phyloP scores from a whole-genome alignment of 2,113 vertebrate genomes.

The Ivindomyrus marchei region DNA sequence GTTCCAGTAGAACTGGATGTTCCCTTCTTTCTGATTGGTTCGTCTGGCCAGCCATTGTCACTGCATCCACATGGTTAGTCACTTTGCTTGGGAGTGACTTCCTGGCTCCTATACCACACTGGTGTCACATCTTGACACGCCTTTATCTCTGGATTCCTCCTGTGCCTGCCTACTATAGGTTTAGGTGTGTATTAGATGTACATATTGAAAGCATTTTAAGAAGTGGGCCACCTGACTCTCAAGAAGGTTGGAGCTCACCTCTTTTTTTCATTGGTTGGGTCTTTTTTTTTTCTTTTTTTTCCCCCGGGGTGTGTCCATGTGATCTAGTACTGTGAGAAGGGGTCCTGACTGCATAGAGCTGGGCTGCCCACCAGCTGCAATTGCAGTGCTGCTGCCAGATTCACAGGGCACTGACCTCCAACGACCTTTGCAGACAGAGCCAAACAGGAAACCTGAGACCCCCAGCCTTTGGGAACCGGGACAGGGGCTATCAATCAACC shows the following conservation, averaged over 20 bases:
- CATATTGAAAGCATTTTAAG: background rate
- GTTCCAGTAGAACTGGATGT: background rate
- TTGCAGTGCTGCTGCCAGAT: background rate
- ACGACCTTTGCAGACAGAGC: background rate
- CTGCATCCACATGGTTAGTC: background rate
- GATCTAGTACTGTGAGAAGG: background rate
- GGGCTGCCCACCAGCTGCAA: background rate
- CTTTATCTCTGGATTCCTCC: background rate
- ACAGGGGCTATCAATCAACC: background rate
- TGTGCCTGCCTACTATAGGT: background rate
- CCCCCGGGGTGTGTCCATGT: background rate
- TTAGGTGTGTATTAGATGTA: background rate
- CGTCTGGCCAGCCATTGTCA: background rate
- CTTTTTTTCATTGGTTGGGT: background rate
- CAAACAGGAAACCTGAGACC: background rate
- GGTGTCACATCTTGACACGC: background rate
- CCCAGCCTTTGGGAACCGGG: background rate
- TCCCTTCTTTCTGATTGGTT: background rate
- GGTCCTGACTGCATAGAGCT: background rate
- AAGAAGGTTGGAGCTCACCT: background rate
- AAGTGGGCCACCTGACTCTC: background rate
- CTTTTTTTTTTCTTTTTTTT: background rate
- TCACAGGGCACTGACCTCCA: background rate
- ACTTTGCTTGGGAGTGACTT: background rate
- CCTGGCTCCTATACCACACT: background rate